Percentiles rank a stretch among this genome's conserved stretches.
These are phyloP conservation scores for Cynoglossus semilaevis DNA, from an alignment of 2,113 vertebrate genomes.

Conservation along the genomic window DNA sequence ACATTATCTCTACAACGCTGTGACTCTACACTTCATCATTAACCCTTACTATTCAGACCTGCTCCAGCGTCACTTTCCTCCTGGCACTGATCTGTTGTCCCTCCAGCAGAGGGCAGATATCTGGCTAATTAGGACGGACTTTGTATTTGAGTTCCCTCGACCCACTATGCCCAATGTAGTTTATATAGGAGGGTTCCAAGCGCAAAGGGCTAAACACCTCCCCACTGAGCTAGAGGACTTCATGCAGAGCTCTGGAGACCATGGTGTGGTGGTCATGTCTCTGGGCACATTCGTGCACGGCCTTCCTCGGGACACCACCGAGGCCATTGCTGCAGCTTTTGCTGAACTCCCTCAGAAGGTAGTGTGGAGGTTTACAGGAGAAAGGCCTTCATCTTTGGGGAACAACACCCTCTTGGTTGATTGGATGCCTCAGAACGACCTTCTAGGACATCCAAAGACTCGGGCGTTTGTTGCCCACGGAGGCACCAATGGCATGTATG, in stretches of 20 bases:
- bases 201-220: conserved; percentile 55
- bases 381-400: conserved; percentile 63
- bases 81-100: conserved; percentile 61
- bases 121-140: conserved; percentile 72
- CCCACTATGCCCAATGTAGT: conserved; percentile 75
- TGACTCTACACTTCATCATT: conserved; percentile 48
- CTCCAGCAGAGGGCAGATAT: conserved; percentile 68
- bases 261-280: conserved; percentile 76
- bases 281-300: conserved; percentile 68
- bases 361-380: conserved; percentile 68
- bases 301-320: conserved; percentile 54
- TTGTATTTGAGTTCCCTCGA: conserved; percentile 72
- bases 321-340: conserved; percentile 71
- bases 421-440: conserved; percentile 75
- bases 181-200: conserved; percentile 77
- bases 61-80: conserved; percentile 65
- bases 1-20: conserved; percentile 43
- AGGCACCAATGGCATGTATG: conserved; percentile 74
- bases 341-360: conserved; percentile 76
- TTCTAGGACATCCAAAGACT: conserved; percentile 76
- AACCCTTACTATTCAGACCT: conserved; percentile 62
- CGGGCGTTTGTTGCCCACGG: conserved; percentile 73
- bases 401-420: conserved; percentile 73
- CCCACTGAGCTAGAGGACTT: conserved; percentile 70
- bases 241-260: conserved; percentile 71